Evolutionary conservation across 2,113 vertebrate genomes (phyloP).

Genomic region (Gnathochromis pfefferi): DNA sequence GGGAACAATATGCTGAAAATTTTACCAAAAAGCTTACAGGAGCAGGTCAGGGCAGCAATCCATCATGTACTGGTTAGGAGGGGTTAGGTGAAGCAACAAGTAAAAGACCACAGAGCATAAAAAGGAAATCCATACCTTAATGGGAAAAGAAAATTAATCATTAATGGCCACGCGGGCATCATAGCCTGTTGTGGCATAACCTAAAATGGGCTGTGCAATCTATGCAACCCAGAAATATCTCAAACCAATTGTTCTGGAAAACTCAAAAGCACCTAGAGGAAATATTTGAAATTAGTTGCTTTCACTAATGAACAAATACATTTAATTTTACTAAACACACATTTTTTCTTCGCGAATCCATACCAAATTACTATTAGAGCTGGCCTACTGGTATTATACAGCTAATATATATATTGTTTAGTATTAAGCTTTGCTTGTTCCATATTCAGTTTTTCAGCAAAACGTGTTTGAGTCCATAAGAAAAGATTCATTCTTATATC

Average conservation of each 20-base stretch:
- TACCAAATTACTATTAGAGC: too few species aligned
- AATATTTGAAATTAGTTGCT: neutral
- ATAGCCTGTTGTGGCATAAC: neutral
- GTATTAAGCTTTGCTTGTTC: too few species aligned
- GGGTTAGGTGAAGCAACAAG: neutral
- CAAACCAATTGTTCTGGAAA: neutral
- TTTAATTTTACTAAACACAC: neutral
- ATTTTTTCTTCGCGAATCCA: neutral
- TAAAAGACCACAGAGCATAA: neutral
- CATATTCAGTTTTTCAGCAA: too few species aligned
- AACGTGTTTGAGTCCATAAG: too few species aligned
- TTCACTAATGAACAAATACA: neutral
- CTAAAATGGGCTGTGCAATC: neutral
- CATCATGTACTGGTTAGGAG: neutral
- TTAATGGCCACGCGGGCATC: neutral
- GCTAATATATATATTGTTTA: too few species aligned
- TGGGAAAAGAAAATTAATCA: neutral
- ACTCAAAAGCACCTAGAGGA: neutral
- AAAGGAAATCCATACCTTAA: neutral
- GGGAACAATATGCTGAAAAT: neutral
- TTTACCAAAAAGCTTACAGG: neutral
- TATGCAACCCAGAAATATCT: neutral
- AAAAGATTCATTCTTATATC: too few species aligned
- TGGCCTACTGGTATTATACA: too few species aligned
- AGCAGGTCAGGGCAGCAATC: neutral